Conservation (phyloP, 2,113 vertebrate species). For the Alligator mississippiensis region DNA sequence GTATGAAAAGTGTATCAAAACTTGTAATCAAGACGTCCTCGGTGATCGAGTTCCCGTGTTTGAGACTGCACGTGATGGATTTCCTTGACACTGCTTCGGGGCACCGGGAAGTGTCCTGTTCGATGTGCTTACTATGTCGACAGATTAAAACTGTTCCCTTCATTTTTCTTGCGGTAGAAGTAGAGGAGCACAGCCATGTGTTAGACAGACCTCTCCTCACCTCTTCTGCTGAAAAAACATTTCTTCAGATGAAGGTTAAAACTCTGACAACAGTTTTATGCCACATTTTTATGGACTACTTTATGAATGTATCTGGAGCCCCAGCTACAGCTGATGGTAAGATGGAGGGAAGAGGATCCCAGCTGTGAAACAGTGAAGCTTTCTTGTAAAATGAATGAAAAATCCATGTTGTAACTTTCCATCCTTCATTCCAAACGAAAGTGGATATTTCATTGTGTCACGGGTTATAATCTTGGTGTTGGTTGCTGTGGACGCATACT, state of each 20-base stretch:
- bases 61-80: background rate
- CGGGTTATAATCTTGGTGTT: background rate
- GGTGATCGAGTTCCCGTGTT: slow-evolving; percentile 5
- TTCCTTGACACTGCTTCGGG: background rate
- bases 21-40: slow-evolving; percentile 9
- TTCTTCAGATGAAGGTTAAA: slow-evolving; percentile 46
- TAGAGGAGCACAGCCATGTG: background rate
- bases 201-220: background rate
- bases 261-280: background rate
- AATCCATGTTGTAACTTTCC: background rate
- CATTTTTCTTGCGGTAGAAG: slow-evolving; percentile 5
- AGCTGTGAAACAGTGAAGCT: background rate
- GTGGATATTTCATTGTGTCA: background rate
- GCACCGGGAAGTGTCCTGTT: background rate
- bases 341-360: background rate
- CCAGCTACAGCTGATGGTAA: slow-evolving; percentile 15
- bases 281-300: slow-evolving; percentile 43
- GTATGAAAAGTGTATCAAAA: slow-evolving; percentile 4
- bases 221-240: slow-evolving; percentile 2
- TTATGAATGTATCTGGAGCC: slow-evolving; percentile 16
- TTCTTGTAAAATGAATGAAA: slow-evolving; percentile 3
- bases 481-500: background rate
- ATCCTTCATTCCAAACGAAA: background rate
- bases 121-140: background rate
- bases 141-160: slow-evolving; percentile 8